Evolutionary conservation across 2,113 vertebrate species (phyloP), one percentile per base, ranked within the genome.

Genomic region (Urocolius indicus): DNA sequence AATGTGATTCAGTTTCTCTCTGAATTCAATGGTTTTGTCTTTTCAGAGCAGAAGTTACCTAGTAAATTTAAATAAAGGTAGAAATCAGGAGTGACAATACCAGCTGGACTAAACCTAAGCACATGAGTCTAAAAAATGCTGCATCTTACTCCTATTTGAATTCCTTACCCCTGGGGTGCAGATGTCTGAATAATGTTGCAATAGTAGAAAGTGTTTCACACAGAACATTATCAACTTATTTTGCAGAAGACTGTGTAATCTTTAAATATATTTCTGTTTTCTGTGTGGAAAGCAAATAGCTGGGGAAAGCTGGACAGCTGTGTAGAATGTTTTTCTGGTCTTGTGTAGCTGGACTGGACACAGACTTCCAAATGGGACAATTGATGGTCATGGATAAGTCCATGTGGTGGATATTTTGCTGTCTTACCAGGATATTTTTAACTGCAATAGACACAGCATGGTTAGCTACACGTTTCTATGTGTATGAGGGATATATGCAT

Each of bases 21-120:
- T 78, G 19, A 90, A 78, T 88, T 63, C 48, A 71, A 16, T 57
- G 15, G 6, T 30, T 59, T 88, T 67, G 38, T 84, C 29, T 51
- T 84, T 93, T 61, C 76, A 78, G 83, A 78, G 76, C 32, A 77
- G 51, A 81, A 69, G 62, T 65, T 80, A 51, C 41, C 59, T 32
- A 36, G 21, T 67, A 77, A 82, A 43, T 20, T 34, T 73, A 88
- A 86, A 74, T 65, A 23, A 67, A 72, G 68, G 34, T 57, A 88
- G 52, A 62, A 85, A 67, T 82, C 57, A 63, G 65, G 82, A 59
- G 24, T 84, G 81, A 54, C 38, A 36, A 46, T 36, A 80, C 9
- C 48, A 77, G 22, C 34, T 59, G 68, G 32, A 51, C 10, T 77
- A 14, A 86, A 84, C 63, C 11, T 34, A 32, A 94, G 51, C 61